Evolutionary conservation across 2,113 vertebrate genomes (phyloP).

Genomic region (Larimichthys crocea): DNA sequence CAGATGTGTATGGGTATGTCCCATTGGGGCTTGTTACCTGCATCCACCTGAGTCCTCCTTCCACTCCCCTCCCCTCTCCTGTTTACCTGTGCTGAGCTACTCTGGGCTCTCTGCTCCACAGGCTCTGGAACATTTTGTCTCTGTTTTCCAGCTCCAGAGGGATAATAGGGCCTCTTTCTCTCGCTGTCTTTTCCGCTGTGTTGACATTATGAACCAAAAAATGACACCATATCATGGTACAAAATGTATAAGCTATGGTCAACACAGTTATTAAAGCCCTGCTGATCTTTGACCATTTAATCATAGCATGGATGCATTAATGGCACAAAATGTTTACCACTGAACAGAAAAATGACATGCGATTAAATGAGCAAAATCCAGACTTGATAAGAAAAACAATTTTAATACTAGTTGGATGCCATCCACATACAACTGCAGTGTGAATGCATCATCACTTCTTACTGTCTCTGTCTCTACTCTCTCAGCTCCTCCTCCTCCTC

Average conservation of each 20-base stretch:
- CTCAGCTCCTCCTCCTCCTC: slow-evolving; percentile 2
- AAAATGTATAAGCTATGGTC: background rate
- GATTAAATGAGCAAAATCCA: background rate
- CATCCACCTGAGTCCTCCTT: slow-evolving; percentile 77
- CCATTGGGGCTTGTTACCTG: slow-evolving; percentile 82
- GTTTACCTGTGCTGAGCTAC: slow-evolving; percentile 75
- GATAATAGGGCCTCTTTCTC: slow-evolving; percentile 20
- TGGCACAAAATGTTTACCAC: background rate
- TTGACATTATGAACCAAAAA: slow-evolving; percentile 3
- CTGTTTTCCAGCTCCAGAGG: slow-evolving; percentile 52
- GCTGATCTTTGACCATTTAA: background rate
- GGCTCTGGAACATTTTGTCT: slow-evolving; percentile 77
- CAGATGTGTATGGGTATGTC: slow-evolving; percentile 69
- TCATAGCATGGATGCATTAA: background rate
- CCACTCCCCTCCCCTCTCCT: slow-evolving; percentile 28
- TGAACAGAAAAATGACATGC: background rate
- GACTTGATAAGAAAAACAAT: background rate
- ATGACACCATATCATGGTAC: background rate
- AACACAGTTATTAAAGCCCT: background rate
- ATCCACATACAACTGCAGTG: background rate
- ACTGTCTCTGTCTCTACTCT: slow-evolving; percentile 2
- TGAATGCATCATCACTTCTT: background rate
- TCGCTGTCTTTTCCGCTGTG: background rate
- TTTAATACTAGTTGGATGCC: background rate
- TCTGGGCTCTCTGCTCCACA: slow-evolving; percentile 35